These are phyloP conservation scores for Stictocephala bisonia DNA, from an alignment of 2,888 invertebrate species.

Conservation along the genomic window DNA sequence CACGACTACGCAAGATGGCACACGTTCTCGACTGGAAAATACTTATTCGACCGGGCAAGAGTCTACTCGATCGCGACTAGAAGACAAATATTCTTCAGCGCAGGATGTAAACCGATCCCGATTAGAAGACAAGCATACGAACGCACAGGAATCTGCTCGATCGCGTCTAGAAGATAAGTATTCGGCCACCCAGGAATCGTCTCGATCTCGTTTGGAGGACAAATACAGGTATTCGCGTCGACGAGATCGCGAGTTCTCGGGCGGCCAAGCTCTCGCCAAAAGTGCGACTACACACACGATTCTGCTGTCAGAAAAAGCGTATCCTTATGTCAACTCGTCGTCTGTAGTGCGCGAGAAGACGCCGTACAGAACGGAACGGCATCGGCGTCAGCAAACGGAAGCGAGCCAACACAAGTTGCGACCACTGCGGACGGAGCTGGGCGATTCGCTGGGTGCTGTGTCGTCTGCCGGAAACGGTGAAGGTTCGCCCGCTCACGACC, in stretches of 20 bases:
- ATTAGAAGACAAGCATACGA: constrained; percentile 62
- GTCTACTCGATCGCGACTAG: constrained; percentile 71
- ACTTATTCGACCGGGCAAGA: constrained; percentile 63
- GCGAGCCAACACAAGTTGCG: constrained; percentile 67
- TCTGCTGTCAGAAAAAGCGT: constrained; percentile 76
- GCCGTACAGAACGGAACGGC: constrained; percentile 66
- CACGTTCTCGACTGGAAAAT: background rate
- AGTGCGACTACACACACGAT: constrained; percentile 75
- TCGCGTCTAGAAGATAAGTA: constrained; percentile 83
- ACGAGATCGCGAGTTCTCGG: constrained; percentile 16
- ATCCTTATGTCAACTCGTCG: constrained; percentile 68
- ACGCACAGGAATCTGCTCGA: constrained; percentile 61
- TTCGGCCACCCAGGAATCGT: constrained; percentile 78
- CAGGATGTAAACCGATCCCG: background rate
- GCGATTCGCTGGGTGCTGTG: constrained; percentile 12
- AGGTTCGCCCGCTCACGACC: constrained; percentile 54
- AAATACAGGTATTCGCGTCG: constrained; percentile 61
- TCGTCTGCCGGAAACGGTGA: background rate
- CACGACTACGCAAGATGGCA: background rate
- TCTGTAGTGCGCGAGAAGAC: constrained; percentile 70
- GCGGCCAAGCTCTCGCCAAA: constrained; percentile 67
- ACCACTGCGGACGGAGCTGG: constrained; percentile 65
- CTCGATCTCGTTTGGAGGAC: too few species aligned
- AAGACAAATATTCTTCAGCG: background rate
- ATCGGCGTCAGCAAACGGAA: constrained; percentile 56